A percentile compares a stretch with the other conserved stretches of the same genome.
phyloP scores from a whole-genome alignment of 2,113 vertebrate genomes.

The zebrafish (Danio rerio) region GRCz12tu NC_133181.1:34302501-34303000 shows the following conservation, averaged over 20 bases:
- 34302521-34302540: not conserved
- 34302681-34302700: conserved; percentile 22
- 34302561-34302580: conserved; percentile 52
- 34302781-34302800: conserved; percentile 4
- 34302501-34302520: not conserved
- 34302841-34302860: conserved; percentile 27
- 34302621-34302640: conserved; percentile 19
- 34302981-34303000: not conserved
- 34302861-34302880: conserved; percentile 22
- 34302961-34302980: not conserved
- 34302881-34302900: conserved; percentile 8
- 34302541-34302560: conserved; percentile 26
- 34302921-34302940: not conserved
- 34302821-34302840: conserved; percentile 34
- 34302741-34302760: conserved; percentile 11
- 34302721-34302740: conserved; percentile 10
- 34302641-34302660: conserved; percentile 10
- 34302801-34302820: conserved; percentile 18
- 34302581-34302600: conserved; percentile 33
- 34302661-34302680: conserved; percentile 8
- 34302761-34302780: not conserved
- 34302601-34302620: conserved; percentile 28
- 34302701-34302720: not conserved
- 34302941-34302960: not conserved
- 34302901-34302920: not conserved